These are phyloP conservation scores for Hirudinaria manillensis DNA, from an alignment of 2,888 invertebrate species.

Conservation along the genomic window DNA sequence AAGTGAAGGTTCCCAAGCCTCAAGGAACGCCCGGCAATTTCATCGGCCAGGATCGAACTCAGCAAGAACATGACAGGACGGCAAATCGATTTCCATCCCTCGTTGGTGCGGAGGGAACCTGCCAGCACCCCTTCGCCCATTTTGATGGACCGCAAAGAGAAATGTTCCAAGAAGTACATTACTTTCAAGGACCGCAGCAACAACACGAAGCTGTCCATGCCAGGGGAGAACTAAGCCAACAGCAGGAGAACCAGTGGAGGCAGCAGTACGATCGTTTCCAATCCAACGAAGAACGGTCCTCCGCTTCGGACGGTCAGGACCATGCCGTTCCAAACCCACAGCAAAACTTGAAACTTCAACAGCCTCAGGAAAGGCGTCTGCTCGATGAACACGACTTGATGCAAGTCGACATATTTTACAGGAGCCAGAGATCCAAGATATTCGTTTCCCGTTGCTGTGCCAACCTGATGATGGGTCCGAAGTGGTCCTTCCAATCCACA, in stretches of 20 bases:
- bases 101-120: no score
- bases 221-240: not conserved
- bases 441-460: conserved; percentile 71
- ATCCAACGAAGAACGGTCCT: not conserved
- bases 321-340: not conserved
- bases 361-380: not conserved
- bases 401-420: conserved; percentile 54
- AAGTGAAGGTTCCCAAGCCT: conserved; percentile 32
- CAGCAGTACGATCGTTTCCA: not conserved
- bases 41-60: not conserved
- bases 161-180: no score
- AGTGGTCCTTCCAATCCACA: not conserved
- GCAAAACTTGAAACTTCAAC: conserved; percentile 1
- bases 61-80: not conserved
- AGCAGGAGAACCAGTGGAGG: not conserved
- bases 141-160: no score
- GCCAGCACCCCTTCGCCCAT: no score
- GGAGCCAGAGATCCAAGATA: conserved; percentile 72
- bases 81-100: no score
- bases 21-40: not conserved
- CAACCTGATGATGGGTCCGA: conserved; percentile 51
- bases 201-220: not conserved
- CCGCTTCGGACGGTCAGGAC: not conserved
- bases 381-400: conserved; percentile 45
- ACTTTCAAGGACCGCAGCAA: not conserved